Evolutionary conservation across 2,797 vertebrate species (phyloP).

Genomic region (Hydrophis major): DNA sequence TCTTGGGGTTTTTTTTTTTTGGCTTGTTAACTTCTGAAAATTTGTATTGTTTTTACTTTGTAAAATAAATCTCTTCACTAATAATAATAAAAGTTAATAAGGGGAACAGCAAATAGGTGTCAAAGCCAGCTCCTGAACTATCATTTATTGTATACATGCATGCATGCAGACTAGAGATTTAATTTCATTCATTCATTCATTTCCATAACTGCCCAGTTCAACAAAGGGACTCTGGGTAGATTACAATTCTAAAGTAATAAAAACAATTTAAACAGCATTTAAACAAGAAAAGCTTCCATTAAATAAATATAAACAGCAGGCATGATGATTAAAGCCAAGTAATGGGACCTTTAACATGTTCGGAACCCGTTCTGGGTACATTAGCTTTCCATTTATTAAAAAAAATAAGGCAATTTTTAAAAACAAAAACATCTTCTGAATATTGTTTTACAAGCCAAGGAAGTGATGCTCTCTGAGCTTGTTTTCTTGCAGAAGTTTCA

Average conservation of each 20-base stretch:
- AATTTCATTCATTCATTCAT: neutral
- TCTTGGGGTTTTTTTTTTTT: neutral
- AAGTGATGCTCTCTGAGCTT: neutral
- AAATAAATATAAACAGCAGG: neutral
- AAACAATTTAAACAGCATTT: neutral
- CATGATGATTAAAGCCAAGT: neutral
- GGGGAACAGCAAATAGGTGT: neutral
- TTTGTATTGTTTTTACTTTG: neutral
- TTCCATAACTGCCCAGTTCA: neutral
- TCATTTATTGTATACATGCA: neutral
- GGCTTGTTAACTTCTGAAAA: neutral
- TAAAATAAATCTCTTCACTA: neutral
- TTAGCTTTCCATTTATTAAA: neutral
- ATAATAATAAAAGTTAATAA: neutral
- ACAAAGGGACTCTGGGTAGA: neutral
- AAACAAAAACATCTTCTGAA: neutral
- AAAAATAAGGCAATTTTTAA: neutral
- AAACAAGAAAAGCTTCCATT: neutral
- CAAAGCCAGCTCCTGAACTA: neutral
- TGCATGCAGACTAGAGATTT: neutral
- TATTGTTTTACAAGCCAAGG: neutral
- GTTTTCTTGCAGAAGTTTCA: neutral
- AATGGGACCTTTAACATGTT: neutral
- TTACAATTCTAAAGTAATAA: neutral
- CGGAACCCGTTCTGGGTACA: neutral